phyloP scores from a whole-genome alignment of 2,888 invertebrate genomes.

The Panzeria rudis region DNA sequence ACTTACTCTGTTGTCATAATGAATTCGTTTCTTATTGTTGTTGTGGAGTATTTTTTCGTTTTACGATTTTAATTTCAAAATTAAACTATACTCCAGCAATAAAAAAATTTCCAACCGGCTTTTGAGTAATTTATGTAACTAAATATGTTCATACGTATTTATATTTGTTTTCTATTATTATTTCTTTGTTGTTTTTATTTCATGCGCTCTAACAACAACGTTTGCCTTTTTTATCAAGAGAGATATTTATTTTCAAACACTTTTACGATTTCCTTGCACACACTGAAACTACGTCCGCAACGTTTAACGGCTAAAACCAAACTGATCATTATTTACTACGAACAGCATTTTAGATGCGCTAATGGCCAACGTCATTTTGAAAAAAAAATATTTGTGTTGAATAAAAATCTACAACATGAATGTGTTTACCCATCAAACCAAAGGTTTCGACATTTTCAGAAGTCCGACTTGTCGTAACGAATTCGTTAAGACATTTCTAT shows the following conservation, averaged over 20 bases:
- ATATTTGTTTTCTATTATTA: slow-evolving; percentile 13
- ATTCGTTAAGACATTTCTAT: too few species aligned
- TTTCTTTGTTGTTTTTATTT: slow-evolving; percentile 8
- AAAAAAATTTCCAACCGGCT: slow-evolving; percentile 46
- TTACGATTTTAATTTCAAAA: slow-evolving; percentile 34
- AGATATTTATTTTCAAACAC: slow-evolving; percentile 2
- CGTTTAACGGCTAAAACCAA: slow-evolving; percentile 49
- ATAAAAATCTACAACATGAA: slow-evolving; percentile 20
- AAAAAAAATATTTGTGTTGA: neutral
- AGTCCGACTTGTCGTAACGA: too few species aligned
- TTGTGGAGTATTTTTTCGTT: slow-evolving; percentile 20
- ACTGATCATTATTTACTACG: slow-evolving; percentile 57
- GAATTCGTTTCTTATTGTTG: slow-evolving; percentile 32
- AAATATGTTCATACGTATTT: neutral
- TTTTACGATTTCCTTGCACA: neutral
- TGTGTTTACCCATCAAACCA: too few species aligned
- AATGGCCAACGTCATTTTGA: neutral
- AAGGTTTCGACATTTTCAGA: too few species aligned
- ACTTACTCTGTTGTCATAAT: slow-evolving; percentile 68
- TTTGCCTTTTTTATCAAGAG: slow-evolving; percentile 21
- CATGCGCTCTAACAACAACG: slow-evolving; percentile 18
- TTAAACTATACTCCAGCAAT: slow-evolving; percentile 6
- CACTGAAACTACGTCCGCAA: slow-evolving; percentile 23
- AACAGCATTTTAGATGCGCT: slow-evolving; percentile 29
- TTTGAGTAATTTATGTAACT: slow-evolving; percentile 17